Evolutionary conservation across 2,113 vertebrate genomes (phyloP).

Genomic region (Muntiacus reevesi): DNA sequence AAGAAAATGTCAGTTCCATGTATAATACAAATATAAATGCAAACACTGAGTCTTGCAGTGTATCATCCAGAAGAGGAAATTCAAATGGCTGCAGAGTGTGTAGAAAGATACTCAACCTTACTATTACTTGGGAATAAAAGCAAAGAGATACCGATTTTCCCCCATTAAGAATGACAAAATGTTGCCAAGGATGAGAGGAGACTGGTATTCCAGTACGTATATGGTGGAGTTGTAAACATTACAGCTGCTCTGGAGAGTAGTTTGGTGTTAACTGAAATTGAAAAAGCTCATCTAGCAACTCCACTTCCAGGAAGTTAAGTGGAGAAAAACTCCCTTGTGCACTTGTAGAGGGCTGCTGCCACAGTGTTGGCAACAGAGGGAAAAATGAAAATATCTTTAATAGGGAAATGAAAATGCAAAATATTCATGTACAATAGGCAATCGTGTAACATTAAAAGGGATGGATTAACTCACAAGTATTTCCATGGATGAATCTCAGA

Average conservation of each 20-base stretch:
- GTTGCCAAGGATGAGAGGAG: background rate
- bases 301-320: background rate
- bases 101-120: background rate
- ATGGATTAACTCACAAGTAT: background rate
- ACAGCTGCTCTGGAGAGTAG: background rate
- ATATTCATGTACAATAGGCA: background rate
- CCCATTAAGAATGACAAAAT: background rate
- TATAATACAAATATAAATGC: background rate
- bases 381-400: background rate
- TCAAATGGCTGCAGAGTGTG: background rate
- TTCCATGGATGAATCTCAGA: background rate
- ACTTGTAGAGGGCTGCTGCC: background rate
- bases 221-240: background rate
- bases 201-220: rapidly evolving
- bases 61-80: background rate
- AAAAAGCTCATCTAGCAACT: background rate
- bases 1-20: background rate
- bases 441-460: background rate
- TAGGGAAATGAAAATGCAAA: background rate
- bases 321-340: background rate
- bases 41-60: background rate
- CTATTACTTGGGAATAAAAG: background rate
- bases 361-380: background rate
- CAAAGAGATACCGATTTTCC: background rate
- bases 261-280: background rate